A percentile compares a stretch with the other conserved stretches of the same genome.
Evolutionary conservation across 2,888 invertebrate species (phyloP).

Genomic region (Amblyteles armatorius): DNA sequence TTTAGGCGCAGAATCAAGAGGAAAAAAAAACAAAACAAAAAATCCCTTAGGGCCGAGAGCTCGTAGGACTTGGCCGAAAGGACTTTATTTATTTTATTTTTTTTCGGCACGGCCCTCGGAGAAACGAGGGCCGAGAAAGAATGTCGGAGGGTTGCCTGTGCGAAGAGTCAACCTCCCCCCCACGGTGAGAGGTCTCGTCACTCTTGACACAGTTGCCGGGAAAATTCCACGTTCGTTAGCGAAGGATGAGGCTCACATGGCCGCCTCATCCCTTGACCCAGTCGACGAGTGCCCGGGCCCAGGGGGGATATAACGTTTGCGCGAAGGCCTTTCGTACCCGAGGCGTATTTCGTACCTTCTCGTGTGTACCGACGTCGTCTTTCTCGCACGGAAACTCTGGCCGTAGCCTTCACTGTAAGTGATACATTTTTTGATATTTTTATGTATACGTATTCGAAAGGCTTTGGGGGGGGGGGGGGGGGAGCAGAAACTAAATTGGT

Average conservation of each 20-base stretch:
- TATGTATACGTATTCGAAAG: background rate
- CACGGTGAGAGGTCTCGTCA: conserved; percentile 57
- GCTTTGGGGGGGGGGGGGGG: background rate
- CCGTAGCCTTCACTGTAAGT: background rate
- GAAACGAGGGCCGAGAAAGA: background rate
- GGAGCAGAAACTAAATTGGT: background rate
- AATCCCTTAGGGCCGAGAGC: background rate
- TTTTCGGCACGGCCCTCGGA: background rate
- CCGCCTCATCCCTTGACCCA: conserved; percentile 64
- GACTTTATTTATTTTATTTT: conserved; percentile 35
- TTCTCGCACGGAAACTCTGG: background rate
- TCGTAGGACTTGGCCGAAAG: background rate
- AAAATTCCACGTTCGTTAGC: conserved; percentile 68
- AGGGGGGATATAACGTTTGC: conserved; percentile 15
- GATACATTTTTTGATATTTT: background rate
- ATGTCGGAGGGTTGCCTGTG: background rate
- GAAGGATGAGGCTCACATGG: conserved; percentile 37
- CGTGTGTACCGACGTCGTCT: background rate
- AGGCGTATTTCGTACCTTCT: conserved; percentile 25
- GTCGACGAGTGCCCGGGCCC: conserved; percentile 42
- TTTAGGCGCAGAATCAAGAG: conserved; percentile 21
- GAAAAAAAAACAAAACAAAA: conserved; percentile 10
- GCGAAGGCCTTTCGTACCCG: conserved; percentile 20
- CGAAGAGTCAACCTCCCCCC: conserved; percentile 47
- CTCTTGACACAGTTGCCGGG: conserved; percentile 69